Base-by-base conservation (phyloP, 1,140 invertebrate species). In the Atta colombica region DNA sequence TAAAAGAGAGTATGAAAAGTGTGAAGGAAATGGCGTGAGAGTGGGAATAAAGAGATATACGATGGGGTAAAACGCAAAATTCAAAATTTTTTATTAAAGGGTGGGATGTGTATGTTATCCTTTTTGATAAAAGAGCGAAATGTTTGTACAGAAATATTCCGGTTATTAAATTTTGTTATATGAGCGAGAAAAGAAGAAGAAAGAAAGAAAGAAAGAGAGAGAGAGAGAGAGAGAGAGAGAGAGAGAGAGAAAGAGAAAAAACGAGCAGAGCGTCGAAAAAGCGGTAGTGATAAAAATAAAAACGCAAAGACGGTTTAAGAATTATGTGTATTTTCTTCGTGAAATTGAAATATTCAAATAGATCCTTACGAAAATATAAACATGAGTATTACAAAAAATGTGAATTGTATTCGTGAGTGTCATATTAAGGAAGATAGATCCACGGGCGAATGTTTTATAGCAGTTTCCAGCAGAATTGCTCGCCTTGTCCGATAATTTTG, bases 161-260 rank as follows among this genome's bases (percentile, higher is more conserved):
- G 94, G 94, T 95, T 95, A 95, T 95, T 94, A 94, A 95, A 95
- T 95, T 95, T 95, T 95, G 94, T 95, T 95, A 95, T 92, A 90
- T 28, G 91, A 91, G 71, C 74, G 66, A 85, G 53, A 85, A 71
- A 86, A 55, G 78, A n/a, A 81, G 3, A 61, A 61, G 51, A 53
- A 25, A 25, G 75, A 51, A 63, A 86, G 55, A 78, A 55, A 80
- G 69, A 77, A 21, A 71, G 55, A 35, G 45, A 60, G 45, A 60
- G 63, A 85, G 69, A 49, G 58, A 55, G 75, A 88, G 87, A 87
- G 88, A 89, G 82, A 72, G 87, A 74, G 80, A 85, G 87, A 87
- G 85, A 85, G 65, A 85, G 2, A 66, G 78, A 21, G 53, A 68
- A 0, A 49, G 49, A 49, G 49, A 49, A 81, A 72, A 88, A 90